These are phyloP conservation scores for Vanacampus margaritifer DNA, from an alignment of 2,113 vertebrate genomes.

Conservation along the genomic window DNA sequence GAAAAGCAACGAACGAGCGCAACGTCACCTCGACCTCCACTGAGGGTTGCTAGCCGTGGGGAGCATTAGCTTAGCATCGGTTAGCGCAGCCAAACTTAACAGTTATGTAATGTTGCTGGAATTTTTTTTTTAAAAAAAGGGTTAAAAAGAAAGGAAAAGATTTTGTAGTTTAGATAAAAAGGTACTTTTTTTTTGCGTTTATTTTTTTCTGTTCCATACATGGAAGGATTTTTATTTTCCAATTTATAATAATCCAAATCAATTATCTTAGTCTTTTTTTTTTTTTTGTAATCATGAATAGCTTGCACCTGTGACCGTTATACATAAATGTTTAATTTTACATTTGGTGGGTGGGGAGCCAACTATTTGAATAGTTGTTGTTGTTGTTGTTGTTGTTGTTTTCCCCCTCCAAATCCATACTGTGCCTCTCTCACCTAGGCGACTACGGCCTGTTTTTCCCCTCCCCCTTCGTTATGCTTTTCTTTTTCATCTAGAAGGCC, in stretches of 20 bases:
- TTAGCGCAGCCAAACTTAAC: not conserved
- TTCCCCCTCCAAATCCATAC: no score
- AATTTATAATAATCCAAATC: no score
- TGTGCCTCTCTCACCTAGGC: no score
- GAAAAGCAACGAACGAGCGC: not conserved
- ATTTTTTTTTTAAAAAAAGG: not conserved
- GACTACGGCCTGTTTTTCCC: no score
- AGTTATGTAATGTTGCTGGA: not conserved
- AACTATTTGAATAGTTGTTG: no score
- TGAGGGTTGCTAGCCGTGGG: not conserved
- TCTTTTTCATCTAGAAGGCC: no score
- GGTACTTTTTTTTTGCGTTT: not conserved
- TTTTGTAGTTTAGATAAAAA: not conserved
- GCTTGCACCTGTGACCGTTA: not conserved
- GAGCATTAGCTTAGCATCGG: not conserved
- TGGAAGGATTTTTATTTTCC: no score
- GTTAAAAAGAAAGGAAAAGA: not conserved
- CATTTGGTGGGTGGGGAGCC: not conserved
- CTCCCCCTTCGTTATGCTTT: no score
- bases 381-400: no score
- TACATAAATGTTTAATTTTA: not conserved
- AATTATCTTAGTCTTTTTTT: no score
- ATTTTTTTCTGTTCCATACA: no score
- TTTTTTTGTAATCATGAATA: no score
- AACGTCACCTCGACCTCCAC: not conserved